Base-by-base conservation (phyloP, 2,113 vertebrate genomes). In the Neofelis nebulosa region DNA sequence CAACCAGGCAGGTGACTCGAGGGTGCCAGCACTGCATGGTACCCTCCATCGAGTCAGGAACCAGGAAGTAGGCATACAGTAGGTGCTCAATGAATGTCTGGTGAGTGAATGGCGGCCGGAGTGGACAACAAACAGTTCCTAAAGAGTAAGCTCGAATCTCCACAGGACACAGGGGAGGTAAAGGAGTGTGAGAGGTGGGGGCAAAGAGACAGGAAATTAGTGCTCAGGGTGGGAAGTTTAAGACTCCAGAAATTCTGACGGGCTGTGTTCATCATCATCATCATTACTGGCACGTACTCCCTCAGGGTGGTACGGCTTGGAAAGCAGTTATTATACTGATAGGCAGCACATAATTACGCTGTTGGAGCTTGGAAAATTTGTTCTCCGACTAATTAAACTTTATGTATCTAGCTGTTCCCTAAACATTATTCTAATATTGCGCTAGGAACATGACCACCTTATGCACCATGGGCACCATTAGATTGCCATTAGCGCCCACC, bases 291-390 rank as follows among this genome's bases (percentile, higher is more conserved):
- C 18, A 31, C 25, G 2, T 5, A 21, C 23, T 79, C n/a, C 69
- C 85, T 57, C 13, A 3, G 69, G 36, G 27, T n/a, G 36, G 19
- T 50, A 31, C 57, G 71, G 15, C 68, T 83, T 36, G 41, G 55
- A 57, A 86, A 87, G 76, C 76, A 85, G 33, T 85, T 71, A 66
- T 90, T 81, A 68, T 27, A 11, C 38, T 29, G 36, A 68, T 13
- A 87, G 91, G 57, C 50, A 85, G 73, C 68, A 88, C 92, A 87
- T 92, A 90, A 95, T 92, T 74, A 85, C 45, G 90, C 61, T 93
- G 86, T 89, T 15, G 69, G 79, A 92, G 87, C 92, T 71, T 92
- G 85, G 36, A 15, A 83, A 65, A 74, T 95, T 25, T 25, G 66
- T 95, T 96, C 87, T 95, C 69, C 7, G 3, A 81, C 86, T 80